These are phyloP conservation scores for Vultur gryphus DNA, from an alignment of 2,797 vertebrate species.

Conservation along the genomic window DNA sequence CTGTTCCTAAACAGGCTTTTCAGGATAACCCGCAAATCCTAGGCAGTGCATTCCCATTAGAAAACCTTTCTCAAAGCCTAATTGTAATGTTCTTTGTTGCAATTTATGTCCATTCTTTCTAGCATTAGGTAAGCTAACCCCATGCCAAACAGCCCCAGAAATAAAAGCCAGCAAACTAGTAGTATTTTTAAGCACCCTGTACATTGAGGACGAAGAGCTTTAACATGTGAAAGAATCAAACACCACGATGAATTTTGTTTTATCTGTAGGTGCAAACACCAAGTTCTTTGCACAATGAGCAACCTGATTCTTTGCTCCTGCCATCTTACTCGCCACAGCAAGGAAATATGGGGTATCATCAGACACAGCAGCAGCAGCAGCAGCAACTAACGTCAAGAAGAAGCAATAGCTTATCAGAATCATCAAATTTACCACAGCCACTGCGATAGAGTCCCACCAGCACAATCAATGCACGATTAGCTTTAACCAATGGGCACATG, in stretches of 20 bases:
- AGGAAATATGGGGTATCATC: constrained; percentile 63
- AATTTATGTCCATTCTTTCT: neutral
- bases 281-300: constrained; percentile 73
- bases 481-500: constrained; percentile 67
- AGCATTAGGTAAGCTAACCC: neutral
- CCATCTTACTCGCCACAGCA: constrained; percentile 72
- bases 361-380: constrained; percentile 52
- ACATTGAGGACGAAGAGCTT: neutral
- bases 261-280: constrained; percentile 66
- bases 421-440: constrained; percentile 69
- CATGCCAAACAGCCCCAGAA: neutral
- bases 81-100: neutral
- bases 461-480: constrained; percentile 59
- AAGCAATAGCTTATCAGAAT: constrained; percentile 71
- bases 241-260: constrained; percentile 8
- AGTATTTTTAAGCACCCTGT: neutral
- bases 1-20: neutral
- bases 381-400: constrained; percentile 59
- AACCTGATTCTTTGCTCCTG: constrained; percentile 67
- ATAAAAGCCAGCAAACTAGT: neutral
- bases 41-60: neutral
- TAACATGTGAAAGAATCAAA: neutral
- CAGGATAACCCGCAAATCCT: neutral
- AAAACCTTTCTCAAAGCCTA: neutral
- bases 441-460: constrained; percentile 62